Evolutionary conservation across 1,140 invertebrate species (phyloP).

Genomic region (Drosophila persimilis): DNA sequence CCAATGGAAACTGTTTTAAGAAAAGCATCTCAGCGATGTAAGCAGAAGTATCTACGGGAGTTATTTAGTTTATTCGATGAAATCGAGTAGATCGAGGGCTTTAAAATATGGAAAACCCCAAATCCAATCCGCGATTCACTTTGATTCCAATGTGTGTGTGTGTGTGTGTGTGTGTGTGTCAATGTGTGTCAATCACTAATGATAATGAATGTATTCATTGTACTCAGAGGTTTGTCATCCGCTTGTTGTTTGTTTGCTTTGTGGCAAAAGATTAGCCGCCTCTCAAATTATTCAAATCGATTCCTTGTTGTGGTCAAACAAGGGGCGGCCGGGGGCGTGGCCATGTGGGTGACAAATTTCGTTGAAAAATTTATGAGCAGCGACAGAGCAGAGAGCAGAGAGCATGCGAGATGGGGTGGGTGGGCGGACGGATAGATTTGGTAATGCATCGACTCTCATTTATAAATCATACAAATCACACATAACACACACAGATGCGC

Average conservation of each 20-base stretch:
- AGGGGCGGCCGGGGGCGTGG: constrained; percentile 19
- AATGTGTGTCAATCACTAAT: no score
- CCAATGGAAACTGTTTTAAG: no score
- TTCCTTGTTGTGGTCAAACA: constrained; percentile 28
- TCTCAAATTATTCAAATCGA: constrained; percentile 41
- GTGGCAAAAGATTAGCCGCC: constrained; percentile 11
- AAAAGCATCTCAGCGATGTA: no score
- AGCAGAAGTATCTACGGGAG: no score
- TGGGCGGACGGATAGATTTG: no score
- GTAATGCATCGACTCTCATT: constrained; percentile 43
- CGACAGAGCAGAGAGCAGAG: background rate
- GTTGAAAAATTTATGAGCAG: constrained; percentile 39
- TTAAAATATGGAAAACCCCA: no score
- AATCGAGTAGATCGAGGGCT: no score
- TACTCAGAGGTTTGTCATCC: background rate
- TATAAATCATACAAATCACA: constrained; percentile 48
- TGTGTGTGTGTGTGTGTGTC: no score
- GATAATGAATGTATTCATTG: no score
- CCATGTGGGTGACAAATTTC: constrained; percentile 24
- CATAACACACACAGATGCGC: background rate
- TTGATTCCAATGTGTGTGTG: no score
- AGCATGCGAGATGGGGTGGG: no score
- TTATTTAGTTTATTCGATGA: no score
- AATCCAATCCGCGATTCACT: background rate
- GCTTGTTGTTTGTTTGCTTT: background rate